Evolutionary conservation across 2,797 vertebrate species (phyloP).

Genomic region (Neomorphus geoffroyi): DNA sequence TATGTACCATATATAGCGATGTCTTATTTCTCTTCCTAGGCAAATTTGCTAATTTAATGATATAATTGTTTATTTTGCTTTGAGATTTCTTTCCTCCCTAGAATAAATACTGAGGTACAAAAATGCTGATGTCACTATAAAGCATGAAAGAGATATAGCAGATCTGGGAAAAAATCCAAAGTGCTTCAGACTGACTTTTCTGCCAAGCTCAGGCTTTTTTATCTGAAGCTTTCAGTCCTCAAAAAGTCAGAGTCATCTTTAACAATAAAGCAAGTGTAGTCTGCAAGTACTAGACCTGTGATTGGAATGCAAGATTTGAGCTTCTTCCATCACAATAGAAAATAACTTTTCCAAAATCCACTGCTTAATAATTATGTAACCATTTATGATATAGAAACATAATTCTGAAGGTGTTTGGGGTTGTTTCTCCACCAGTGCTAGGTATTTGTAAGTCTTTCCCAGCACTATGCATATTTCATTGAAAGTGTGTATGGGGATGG

Average conservation of each 20-base stretch:
- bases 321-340: background rate
- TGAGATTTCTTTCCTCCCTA: constrained; percentile 60
- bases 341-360: background rate
- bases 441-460: background rate
- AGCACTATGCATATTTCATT: background rate
- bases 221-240: background rate
- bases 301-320: background rate
- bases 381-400: background rate
- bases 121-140: constrained; percentile 62
- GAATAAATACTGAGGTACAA: constrained; percentile 72
- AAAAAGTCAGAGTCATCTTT: constrained; percentile 21
- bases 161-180: constrained; percentile 69
- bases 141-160: constrained; percentile 18
- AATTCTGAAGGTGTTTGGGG: background rate
- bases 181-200: constrained; percentile 56
- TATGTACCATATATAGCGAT: background rate
- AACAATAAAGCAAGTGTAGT: constrained; percentile 19
- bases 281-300: constrained; percentile 8
- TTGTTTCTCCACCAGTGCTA: background rate
- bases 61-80: constrained; percentile 63
- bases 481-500: background rate
- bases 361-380: background rate
- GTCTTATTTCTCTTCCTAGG: background rate
- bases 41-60: constrained; percentile 49
- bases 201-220: constrained; percentile 58